Evolutionary conservation across 2,888 invertebrate genomes (phyloP), one percentile per base, ranked within the genome.

Genomic region (Congeria kusceri): DNA sequence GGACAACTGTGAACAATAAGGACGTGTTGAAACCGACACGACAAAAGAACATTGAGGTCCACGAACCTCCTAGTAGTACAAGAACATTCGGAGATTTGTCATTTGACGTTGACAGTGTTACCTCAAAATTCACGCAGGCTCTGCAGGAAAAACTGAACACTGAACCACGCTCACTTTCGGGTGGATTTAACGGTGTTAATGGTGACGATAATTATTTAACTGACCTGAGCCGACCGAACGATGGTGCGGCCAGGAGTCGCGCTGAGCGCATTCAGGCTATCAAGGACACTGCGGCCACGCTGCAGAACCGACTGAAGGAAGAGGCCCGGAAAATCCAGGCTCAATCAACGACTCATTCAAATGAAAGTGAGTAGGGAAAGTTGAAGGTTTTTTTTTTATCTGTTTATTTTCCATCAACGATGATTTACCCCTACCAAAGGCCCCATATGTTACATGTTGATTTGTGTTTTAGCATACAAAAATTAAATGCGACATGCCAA

Each of bases 231-330:
- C 66, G 76, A 53, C 71, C 70, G 53, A 73, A 77, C 25, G 82
- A 74, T 23, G 78, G 80, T 9, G 68, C 67, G 3, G 57, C 67
- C 32, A 47, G 77, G 57, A 86, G 87, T 20, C 78, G 86, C 39
- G 87, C 86, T 9, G 88, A 91, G 23, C 79, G 91, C 7, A 89
- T 91, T 44, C 84, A 88, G 68, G 90, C 89, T 0, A 86, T 92
- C 29, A 88, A 88, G 44, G 87, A 88, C 27, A 90, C 90, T 5
- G 89, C 91, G 7, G 78, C 86, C 15, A 88, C 88, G 15, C 74
- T 92, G 57, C 88, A 89, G 76, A 88, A 75, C 68, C 71, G 89
- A 39, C 81, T 92, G 20, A 86, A 88, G 27, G 85, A 77, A 18
- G 89, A 89, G 64, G 77, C 85, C 4, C 77, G 83, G 64, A 85